Percentiles rank a stretch among this genome's conserved stretches.
phyloP scores from a whole-genome alignment of 2,888 invertebrate species.

The Drepana falcataria region DNA sequence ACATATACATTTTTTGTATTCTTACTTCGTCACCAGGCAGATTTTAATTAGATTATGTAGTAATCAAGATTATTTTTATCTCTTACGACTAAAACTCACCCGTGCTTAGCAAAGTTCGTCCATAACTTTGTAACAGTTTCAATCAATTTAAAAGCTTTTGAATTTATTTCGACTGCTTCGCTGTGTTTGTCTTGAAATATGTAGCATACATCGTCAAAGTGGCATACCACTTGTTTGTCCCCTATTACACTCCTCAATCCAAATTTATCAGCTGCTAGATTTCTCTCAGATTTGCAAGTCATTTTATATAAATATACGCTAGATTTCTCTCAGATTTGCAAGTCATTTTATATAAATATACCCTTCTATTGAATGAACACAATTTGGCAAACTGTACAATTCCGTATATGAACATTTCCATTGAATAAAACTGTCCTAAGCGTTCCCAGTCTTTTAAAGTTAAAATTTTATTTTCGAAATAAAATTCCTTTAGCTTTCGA shows the following conservation, averaged over 20 bases:
- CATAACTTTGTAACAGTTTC: conserved; percentile 31
- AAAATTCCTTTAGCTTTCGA: conserved; percentile 24
- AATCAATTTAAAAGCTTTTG: conserved; percentile 27
- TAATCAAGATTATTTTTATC: no score
- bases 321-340: no score
- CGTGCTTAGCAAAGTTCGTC: conserved; percentile 41
- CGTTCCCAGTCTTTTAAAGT: conserved; percentile 18
- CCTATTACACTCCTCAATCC: conserved; percentile 10
- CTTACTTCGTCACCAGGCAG: no score
- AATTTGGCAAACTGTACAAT: conserved; percentile 24
- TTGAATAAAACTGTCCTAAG: conserved; percentile 21
- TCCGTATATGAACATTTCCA: conserved; percentile 23
- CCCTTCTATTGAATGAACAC: conserved; percentile 20
- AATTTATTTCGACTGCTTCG: conserved; percentile 15
- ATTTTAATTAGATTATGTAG: no score
- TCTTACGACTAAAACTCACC: conserved; percentile 22
- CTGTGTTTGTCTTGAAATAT: conserved; percentile 23
- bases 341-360: conserved; percentile 38
- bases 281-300: conserved; percentile 35
- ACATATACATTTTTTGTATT: no score
- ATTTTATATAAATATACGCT: conserved; percentile 40
- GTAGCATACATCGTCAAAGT: conserved; percentile 34
- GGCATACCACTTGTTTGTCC: conserved; percentile 20
- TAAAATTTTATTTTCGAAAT: conserved; percentile 20
- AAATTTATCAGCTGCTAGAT: conserved; percentile 17